These are phyloP conservation scores for Balaeniceps rex DNA, from an alignment of 2,113 vertebrate genomes.

Conservation along the genomic window DNA sequence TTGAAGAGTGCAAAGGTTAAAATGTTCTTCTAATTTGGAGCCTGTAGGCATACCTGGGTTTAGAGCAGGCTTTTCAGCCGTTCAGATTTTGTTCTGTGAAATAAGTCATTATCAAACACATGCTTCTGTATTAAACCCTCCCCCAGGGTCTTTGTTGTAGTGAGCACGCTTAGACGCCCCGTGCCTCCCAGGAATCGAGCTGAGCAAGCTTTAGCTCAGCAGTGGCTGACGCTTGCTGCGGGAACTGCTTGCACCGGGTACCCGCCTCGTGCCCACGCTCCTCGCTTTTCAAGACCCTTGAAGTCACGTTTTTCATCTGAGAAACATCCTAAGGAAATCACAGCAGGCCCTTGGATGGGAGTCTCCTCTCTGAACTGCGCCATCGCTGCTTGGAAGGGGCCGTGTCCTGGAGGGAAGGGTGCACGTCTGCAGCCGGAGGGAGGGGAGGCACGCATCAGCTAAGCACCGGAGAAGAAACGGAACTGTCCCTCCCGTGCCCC, in stretches of 20 bases:
- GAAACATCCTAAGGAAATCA: not conserved
- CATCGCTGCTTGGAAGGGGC: not conserved
- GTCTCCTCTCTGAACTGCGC: not conserved
- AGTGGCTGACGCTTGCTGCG: fast-evolving
- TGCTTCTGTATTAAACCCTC: not conserved
- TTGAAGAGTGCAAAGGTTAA: not conserved
- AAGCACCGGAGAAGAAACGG: fast-evolving
- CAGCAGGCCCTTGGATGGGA: not conserved
- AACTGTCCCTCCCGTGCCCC: not conserved
- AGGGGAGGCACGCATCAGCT: fast-evolving
- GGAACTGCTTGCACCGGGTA: fast-evolving
- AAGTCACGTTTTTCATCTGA: not conserved
- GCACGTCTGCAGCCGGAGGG: not conserved
- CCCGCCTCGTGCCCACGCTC: not conserved
- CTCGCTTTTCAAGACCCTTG: not conserved
- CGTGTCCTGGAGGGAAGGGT: no score
- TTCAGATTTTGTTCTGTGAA: not conserved
- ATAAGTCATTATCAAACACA: not conserved
- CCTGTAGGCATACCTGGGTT: not conserved
- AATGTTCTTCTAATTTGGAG: not conserved
- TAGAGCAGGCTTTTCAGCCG: not conserved
- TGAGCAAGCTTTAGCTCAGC: not conserved
- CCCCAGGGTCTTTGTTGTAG: not conserved
- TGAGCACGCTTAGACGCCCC: fast-evolving
- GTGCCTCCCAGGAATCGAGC: fast-evolving